Evolutionary conservation across 2,113 vertebrate genomes (phyloP), one percentile per base, ranked within the genome.

Genomic region (Callospermophilus lateralis): DNA sequence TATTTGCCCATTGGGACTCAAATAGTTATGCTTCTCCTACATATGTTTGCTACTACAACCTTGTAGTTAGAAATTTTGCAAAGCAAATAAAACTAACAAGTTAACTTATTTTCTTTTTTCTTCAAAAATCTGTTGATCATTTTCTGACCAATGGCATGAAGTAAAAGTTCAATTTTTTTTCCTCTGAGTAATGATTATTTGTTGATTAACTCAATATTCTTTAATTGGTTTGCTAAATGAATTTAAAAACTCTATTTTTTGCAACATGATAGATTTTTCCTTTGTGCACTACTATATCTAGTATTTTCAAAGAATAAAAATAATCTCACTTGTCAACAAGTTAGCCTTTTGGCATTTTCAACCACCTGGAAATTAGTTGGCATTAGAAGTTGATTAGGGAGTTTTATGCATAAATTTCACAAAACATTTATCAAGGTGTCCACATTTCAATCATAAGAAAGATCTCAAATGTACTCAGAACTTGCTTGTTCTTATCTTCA

Each of bases 151-250:
- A 88, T 81, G 4, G 65, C 26, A 85, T 88, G 45, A 94, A 90
- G 65, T 90, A 89, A 87, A 81, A 92, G 51, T 87, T 96, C 93
- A 93, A 90, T 95, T 87, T 92, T 34, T 94, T 86, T 96, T 39
- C 39, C 34, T 77, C 89, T 96, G 81, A 93, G 51, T 73, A 96
- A 93, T 74, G 79, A 94, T 94, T 94, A 92, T 95, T 96, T 92
- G 70, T 79, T 96, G 83, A 70, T 34, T 79, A 85, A 55, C 34
- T 94, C 90, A 70, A 84, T 95, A 84, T 92, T 76, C 70, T 88
- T 92, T 95, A 90, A 93, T 74, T 96, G 80, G 67, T 37, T 88
- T 95, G 68, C 45, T 79, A 92, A 76, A 89, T 84, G 63, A 96
- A 86, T 39, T 32, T 32, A 67, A 53, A 90, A 95, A 84, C 6